Base-by-base conservation (phyloP, 2,797 vertebrate genomes). In the Anas capensis region DNA sequence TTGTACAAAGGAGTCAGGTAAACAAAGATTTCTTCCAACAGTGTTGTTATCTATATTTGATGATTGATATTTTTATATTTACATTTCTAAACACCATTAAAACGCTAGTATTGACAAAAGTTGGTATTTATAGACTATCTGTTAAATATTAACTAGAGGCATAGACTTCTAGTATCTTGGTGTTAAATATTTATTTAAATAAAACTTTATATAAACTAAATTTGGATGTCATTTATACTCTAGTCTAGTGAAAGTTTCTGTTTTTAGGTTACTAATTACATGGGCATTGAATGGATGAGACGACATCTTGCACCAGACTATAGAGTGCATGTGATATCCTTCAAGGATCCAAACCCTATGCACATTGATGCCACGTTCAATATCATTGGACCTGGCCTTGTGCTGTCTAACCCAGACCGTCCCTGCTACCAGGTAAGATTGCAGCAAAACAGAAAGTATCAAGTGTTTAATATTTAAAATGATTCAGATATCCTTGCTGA, bases 331-430 rank as follows among this genome's bases (percentile, higher is more conserved):
- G 97, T 98, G 56, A 97, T 99, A 95, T 99, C 99, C 26, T 99
- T 99, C 94, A 99, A 98, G 96, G 99, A 99, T 86, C 99, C 99
- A 3, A 99, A 99, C 90, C 99, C 99, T 12, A 99, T 99, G 99
- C 99, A 99, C 91, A 99, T 99, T 9, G 99, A 99, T 76, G 99
- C 99, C 79, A 99, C 99, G 33, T 99, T 99, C 93, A 99, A 99
- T 96, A 99, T 99, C 95, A 99, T 99, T n/a, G 99, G 99, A 18
- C 99, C 99, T 4, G 99, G 99, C 31, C 98, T 99, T 79, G 99
- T 99, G 79, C 98, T 99, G 54, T 99, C 99, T 48, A 99, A 99
- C 95, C 99, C 99, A 34, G 99, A 99, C 83, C 98, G 99, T 27
- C 99, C 99, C 1, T 99, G 99, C 97, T 97, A 98, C 36, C 99